phyloP scores from a whole-genome alignment of 2,797 vertebrate genomes.

The Oryzias dopingdopingensis region DNA sequence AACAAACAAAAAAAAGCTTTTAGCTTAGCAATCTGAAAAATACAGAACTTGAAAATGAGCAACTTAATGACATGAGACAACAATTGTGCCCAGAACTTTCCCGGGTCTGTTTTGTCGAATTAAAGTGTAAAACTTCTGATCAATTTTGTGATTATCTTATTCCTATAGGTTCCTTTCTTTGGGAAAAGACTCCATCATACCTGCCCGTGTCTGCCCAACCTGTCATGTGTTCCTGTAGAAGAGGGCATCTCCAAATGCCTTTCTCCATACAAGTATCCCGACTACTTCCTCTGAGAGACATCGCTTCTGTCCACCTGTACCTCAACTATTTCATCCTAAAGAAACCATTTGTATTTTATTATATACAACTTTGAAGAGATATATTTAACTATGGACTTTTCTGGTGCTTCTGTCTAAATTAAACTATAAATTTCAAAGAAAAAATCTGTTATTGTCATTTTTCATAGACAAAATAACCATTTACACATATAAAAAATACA shows the following conservation, averaged over 20 bases:
- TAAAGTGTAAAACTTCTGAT: not conserved
- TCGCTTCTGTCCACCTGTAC: slow-evolving; percentile 4
- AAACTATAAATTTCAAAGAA: slow-evolving; percentile 7
- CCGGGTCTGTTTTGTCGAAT: not conserved
- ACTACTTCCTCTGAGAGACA: slow-evolving; percentile 74
- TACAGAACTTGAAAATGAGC: no score
- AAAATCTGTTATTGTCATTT: not conserved
- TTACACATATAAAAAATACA: no score
- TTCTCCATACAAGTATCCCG: slow-evolving; percentile 74
- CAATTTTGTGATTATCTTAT: slow-evolving; percentile 2
- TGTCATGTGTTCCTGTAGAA: slow-evolving; percentile 77
- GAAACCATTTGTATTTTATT: not conserved
- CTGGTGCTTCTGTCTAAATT: slow-evolving; percentile 9
- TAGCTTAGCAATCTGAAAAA: no score
- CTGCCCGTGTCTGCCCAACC: slow-evolving; percentile 87
- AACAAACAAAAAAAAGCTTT: no score
- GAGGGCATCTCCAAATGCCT: slow-evolving; percentile 83
- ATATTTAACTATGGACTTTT: slow-evolving; percentile 28
- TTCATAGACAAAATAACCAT: no score
- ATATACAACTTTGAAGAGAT: slow-evolving; percentile 21
- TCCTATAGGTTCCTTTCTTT: slow-evolving; percentile 85
- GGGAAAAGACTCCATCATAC: slow-evolving; percentile 87
- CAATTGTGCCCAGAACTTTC: no score
- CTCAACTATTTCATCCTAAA: slow-evolving; percentile 16
- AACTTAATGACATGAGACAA: no score